Base-by-base conservation (phyloP, 2,113 vertebrate genomes). In the Lanius ludovicianus region DNA sequence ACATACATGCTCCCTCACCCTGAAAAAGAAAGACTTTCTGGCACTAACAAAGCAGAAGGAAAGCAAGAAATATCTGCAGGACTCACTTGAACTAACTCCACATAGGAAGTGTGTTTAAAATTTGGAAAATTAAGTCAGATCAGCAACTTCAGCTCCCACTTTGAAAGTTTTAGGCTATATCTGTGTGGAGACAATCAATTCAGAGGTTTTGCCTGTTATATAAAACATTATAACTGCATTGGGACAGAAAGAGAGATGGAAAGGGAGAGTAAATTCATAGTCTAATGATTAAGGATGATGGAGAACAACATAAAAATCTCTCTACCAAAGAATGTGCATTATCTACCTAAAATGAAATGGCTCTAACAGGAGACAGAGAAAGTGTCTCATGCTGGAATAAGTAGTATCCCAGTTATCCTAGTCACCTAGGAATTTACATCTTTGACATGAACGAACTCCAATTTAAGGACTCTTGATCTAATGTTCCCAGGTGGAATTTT, bases 1-100 rank as follows among this genome's bases (percentile, higher is more conserved):
- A 8, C 2, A 27, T 25, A 30, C 10, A 9, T 21, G 9, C 5
- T 13, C 22, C 4, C 4, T 3, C 1, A 15, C 3, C 16, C 17
- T 13, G 10, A 25, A 59, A 70, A 68, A 50, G 35, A 76, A 46
- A n/a, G 4, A 22, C 5, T 56, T 76, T 47, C 18, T 73, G 47
- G 7, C 16, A 35, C 7, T 69, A 77, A 20, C 0, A 53, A 87
- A 92, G 28, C 8, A 71, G 49, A 63, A 57, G 16, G 15, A 27
- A 70, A 75, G 22, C 9, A 35, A 63, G 42, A 89, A 84, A 42
- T 35, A 2, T 9, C 47, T 52, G 3, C 56, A 84, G 31, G 19
- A 46, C 10, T 7, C 4, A 46, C 10, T 7, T 4, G 3, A 41
- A 10, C 3, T 65, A 73, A 69, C 19, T 46, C 20, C 21, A 37